phyloP scores from a whole-genome alignment of 2,113 vertebrate species.

The Parus major region DNA sequence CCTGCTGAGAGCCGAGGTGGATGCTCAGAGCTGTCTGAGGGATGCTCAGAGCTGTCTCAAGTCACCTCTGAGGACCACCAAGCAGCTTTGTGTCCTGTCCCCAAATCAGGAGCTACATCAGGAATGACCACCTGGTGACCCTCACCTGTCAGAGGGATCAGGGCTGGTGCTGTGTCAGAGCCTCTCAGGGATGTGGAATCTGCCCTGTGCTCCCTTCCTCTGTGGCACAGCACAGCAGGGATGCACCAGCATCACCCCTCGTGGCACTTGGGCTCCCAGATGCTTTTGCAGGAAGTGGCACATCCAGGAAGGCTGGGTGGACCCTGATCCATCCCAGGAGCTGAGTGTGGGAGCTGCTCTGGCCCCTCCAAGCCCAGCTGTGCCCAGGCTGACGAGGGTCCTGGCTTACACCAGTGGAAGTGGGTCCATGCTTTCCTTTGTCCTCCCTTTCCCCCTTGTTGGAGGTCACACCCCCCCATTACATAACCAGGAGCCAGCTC shows the following conservation, averaged over 20 bases:
- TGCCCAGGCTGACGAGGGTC: neutral
- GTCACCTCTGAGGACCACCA: neutral
- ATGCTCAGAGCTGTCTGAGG: neutral
- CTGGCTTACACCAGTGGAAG: neutral
- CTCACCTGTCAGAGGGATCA: neutral
- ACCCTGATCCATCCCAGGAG: neutral
- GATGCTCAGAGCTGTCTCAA: too few species aligned
- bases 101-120: neutral
- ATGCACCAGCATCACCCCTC: rapidly evolving
- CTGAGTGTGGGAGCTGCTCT: neutral
- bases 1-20: neutral
- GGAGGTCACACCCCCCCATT: conserved; percentile 12
- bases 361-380: rapidly evolving
- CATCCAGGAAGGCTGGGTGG: neutral
- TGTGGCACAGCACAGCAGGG: neutral
- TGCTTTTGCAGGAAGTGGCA: neutral
- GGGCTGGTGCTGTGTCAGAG: neutral
- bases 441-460: neutral
- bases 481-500: conserved; percentile 46
- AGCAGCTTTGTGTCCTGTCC: neutral
- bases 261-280: rapidly evolving
- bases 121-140: neutral
- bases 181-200: rapidly evolving
- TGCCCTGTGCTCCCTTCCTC: neutral
- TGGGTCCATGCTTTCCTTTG: neutral